phyloP scores from a whole-genome alignment of 2,888 invertebrate species.

The Altica lythri region DNA sequence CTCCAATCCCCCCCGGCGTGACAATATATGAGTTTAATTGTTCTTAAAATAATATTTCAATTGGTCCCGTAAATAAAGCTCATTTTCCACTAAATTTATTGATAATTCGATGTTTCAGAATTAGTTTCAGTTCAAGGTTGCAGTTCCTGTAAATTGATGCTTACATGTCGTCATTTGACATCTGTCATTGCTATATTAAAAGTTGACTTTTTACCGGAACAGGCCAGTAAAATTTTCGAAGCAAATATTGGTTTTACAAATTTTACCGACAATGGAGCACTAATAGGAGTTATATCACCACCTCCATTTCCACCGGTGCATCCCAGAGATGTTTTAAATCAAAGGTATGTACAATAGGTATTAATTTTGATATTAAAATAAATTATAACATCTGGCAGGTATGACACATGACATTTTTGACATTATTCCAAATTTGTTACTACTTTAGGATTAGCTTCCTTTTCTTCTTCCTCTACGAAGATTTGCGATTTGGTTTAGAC shows the following conservation, averaged over 20 bases:
- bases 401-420: no score
- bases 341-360: conserved; percentile 43
- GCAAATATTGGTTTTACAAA: conserved; percentile 6
- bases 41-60: no score
- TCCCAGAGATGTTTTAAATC: conserved; percentile 50
- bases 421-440: no score
- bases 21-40: no score
- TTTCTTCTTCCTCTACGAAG: no score
- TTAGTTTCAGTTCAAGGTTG: conserved; percentile 68
- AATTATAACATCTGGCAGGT: no score
- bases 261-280: conserved; percentile 15
- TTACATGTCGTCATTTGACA: conserved; percentile 68
- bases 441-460: no score
- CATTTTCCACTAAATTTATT: no score
- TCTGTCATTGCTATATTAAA: conserved; percentile 68
- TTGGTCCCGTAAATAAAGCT: no score
- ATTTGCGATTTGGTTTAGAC: no score
- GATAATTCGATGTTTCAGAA: no score
- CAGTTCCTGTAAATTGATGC: conserved; percentile 64
- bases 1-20: no score
- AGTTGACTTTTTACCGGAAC: conserved; percentile 62
- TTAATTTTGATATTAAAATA: not conserved
- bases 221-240: conserved; percentile 35
- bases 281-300: not conserved
- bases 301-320: conserved; percentile 42